Base-by-base conservation (phyloP, 2,113 vertebrate species). In the Crotalus tigris region DNA sequence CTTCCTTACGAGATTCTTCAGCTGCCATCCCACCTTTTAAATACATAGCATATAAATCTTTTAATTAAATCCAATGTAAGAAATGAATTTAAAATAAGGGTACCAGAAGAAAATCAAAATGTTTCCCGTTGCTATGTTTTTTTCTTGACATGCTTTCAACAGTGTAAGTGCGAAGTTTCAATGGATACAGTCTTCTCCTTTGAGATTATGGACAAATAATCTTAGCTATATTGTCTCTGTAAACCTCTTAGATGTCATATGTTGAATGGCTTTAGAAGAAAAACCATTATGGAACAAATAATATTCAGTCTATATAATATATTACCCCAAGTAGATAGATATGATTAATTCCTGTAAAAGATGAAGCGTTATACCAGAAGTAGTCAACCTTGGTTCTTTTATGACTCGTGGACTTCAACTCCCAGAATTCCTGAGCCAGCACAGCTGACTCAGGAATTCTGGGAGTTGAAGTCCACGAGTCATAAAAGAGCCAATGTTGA, bases 1-100 rank as follows among this genome's bases (percentile, higher is more conserved):
- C 91, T 98, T 99, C 17, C 95, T 98, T 95, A 99, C 99, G 94
- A 99, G 97, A 94, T 99, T 99, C 96, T 99, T 99, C 26, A 99
- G 94, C 94, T 99, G 99, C 99, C 99, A 99, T 55, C 99, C 99
- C 96, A 99, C 99, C 99, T 99, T 95, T 90, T 96, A 90, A 93
- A 94, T 5, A 87, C 91, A 89, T 49, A 29, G 39, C 26, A 87
- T 53, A 44, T 81, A 44, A 39, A 81, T 81, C 0, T 0, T 44
- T 44, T 81, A 19, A 81, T 81, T 81, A 44, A 81, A 81, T 21
- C 33, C 17, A 81, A 81, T 87, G 29, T 87, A 49, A 87, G n/a
- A 87, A 51, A 15, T 29, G 26, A 12, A 49, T 87, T 29, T 29
- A 91, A 91, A 49, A 59, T 55, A 44, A 89, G 24, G 64, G 29